phyloP scores from a whole-genome alignment of 2,797 vertebrate species.

The Diplodus puntazzo region DNA sequence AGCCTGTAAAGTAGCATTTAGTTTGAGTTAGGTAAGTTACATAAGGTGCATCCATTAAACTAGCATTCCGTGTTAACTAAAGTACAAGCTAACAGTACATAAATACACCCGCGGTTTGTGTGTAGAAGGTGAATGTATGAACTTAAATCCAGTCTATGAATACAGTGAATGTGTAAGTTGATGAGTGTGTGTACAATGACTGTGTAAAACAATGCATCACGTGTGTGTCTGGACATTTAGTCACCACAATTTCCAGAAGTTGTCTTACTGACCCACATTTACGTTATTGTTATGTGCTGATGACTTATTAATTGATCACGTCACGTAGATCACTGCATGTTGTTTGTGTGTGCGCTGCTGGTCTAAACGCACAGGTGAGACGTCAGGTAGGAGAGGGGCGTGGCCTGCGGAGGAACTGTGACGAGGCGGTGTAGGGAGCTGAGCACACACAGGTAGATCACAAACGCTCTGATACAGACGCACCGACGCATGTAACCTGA shows the following conservation, averaged over 20 bases:
- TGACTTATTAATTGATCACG: background rate
- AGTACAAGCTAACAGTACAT: too few relatives aligned
- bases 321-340: background rate
- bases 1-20: background rate
- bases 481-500: background rate
- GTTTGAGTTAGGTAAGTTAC: background rate
- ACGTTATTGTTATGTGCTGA: background rate
- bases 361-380: conserved; percentile 46
- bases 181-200: too few relatives aligned
- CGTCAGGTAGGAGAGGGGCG: conserved; percentile 52
- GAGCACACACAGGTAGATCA: conserved; percentile 53
- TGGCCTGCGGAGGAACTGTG: conserved; percentile 30
- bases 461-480: background rate
- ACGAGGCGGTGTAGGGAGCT: conserved; percentile 45
- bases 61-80: background rate
- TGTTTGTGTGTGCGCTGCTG: background rate
- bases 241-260: background rate
- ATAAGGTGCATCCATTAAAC: background rate
- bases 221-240: background rate
- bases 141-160: too few relatives aligned
- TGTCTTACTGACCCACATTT: background rate
- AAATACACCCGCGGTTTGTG: too few relatives aligned
- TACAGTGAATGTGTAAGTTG: too few relatives aligned
- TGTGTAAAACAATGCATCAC: background rate
- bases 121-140: too few relatives aligned